Evolutionary conservation across 2,113 vertebrate genomes (phyloP).

Genomic region (Epinephelus fuscoguttatus): DNA sequence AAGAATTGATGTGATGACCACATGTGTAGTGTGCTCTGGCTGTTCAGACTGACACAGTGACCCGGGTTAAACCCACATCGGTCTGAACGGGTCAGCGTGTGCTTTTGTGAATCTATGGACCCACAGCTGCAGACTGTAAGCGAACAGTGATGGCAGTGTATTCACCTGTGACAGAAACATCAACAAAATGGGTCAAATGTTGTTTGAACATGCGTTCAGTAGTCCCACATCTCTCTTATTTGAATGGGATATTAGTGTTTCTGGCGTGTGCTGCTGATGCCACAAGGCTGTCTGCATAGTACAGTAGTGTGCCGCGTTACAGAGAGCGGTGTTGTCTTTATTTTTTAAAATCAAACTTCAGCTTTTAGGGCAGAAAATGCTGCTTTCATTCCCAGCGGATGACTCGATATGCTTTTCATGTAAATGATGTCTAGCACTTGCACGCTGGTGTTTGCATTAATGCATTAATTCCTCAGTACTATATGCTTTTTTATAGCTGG

Average conservation of each 20-base stretch:
- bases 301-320: constrained; percentile 30
- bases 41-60: constrained; percentile 11
- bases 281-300: constrained; percentile 67
- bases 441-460: constrained; percentile 72
- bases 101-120: constrained; percentile 7
- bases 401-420: constrained; percentile 74
- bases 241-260: constrained; percentile 54
- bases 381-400: constrained; percentile 65
- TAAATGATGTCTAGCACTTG: constrained; percentile 72
- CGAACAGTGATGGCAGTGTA: background rate
- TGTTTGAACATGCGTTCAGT: constrained; percentile 25
- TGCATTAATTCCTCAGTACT: constrained; percentile 72
- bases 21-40: background rate
- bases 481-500: constrained; percentile 70
- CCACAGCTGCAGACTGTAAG: background rate
- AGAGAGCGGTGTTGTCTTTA: constrained; percentile 58
- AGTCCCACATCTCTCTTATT: constrained; percentile 40
- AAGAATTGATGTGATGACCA: background rate
- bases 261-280: constrained; percentile 42
- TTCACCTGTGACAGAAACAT: constrained; percentile 6
- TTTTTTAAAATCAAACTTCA: constrained; percentile 64
- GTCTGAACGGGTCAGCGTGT: constrained; percentile 12
- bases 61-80: constrained; percentile 16
- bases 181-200: constrained; percentile 43
- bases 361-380: constrained; percentile 69